phyloP scores from a whole-genome alignment of 2,888 invertebrate species.

The Protonemura montana region DNA sequence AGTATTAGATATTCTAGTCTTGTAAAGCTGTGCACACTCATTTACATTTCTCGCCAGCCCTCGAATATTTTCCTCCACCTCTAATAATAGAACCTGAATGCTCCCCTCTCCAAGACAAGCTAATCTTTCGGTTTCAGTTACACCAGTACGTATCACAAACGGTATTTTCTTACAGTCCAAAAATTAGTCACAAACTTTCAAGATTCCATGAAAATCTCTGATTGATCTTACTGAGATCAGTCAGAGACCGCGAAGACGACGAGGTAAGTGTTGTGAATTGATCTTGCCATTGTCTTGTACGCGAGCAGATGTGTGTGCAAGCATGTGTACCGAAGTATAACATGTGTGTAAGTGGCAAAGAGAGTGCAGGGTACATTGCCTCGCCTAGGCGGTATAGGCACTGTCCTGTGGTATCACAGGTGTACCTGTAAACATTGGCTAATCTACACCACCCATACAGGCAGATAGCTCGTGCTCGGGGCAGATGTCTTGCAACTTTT shows the following conservation, averaged over 20 bases:
- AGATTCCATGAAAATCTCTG: background rate
- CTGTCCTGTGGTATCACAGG: background rate
- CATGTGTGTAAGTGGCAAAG: constrained; percentile 1
- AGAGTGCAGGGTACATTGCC: background rate
- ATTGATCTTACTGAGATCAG: too few species aligned
- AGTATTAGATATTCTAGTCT: background rate
- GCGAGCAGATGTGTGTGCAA: background rate
- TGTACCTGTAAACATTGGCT: background rate
- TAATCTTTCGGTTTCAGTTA: background rate
- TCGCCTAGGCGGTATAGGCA: too few species aligned
- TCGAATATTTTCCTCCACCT: background rate
- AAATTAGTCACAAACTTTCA: background rate
- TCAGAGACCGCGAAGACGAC: background rate
- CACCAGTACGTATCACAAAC: background rate
- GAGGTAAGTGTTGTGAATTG: background rate
- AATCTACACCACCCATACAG: background rate
- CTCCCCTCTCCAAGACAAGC: background rate
- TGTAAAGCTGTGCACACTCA: too few species aligned
- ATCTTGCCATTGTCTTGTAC: background rate
- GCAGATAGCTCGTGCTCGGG: background rate
- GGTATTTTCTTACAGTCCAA: background rate
- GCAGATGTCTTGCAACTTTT: constrained; percentile 15
- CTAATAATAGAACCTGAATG: background rate
- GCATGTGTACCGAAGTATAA: background rate
- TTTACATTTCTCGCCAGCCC: background rate